Evolutionary conservation across 1,140 invertebrate species (phyloP).

Genomic region (Myzus persicae): DNA sequence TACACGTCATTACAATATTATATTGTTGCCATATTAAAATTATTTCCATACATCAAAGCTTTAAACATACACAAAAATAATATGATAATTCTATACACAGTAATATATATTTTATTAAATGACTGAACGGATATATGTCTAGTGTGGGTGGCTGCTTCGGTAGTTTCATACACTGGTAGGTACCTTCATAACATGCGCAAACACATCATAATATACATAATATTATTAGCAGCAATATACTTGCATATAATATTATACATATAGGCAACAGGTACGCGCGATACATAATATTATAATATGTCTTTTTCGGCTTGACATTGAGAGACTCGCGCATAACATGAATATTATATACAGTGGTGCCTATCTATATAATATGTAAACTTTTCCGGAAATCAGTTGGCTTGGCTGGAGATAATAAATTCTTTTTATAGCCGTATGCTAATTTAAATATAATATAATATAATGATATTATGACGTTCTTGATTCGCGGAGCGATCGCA

Average conservation of each 20-base stretch:
- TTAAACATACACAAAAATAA: background rate
- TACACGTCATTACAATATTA: background rate
- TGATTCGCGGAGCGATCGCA: background rate
- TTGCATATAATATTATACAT: background rate
- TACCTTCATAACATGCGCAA: background rate
- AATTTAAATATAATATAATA: background rate
- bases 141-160: background rate
- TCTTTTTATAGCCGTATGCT: background rate
- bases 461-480: background rate
- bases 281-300: background rate
- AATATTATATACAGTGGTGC: background rate
- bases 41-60: background rate
- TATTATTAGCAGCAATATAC: background rate
- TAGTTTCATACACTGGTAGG: background rate
- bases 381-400: background rate
- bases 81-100: too few species aligned
- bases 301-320: background rate
- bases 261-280: background rate
- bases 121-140: background rate
- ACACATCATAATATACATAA: background rate
- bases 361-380: background rate
- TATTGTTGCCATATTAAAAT: background rate
- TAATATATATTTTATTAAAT: background rate
- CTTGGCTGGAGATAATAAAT: background rate
- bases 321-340: background rate